phyloP scores from a whole-genome alignment of 2,113 vertebrate genomes.

The Microtus pennsylvanicus region DNA sequence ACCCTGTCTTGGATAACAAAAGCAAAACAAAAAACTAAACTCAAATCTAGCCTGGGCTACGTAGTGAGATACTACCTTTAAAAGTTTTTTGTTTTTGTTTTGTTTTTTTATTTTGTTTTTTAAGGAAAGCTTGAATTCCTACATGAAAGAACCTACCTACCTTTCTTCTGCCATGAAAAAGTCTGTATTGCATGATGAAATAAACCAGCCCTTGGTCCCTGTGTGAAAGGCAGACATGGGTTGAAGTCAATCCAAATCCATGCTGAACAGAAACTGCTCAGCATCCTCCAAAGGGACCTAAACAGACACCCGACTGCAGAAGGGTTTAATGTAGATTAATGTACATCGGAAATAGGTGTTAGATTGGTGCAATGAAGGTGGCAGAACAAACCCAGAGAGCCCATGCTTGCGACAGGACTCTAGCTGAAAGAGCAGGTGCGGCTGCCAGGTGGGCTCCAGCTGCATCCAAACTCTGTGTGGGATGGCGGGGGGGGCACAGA shows the following conservation, averaged over 20 bases:
- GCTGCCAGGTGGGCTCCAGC: not conserved
- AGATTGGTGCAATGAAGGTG: not conserved
- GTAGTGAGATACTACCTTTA: not conserved
- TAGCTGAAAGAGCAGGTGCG: not conserved
- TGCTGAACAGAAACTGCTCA: not conserved
- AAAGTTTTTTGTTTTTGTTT: not conserved
- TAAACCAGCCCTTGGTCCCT: not conserved
- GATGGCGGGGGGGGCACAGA: not conserved
- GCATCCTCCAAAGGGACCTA: not conserved
- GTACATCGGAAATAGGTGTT: not conserved
- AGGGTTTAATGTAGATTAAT: not conserved
- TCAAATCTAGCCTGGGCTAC: not conserved
- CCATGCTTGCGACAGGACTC: not conserved
- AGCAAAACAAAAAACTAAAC: not conserved
- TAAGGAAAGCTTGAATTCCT: not conserved
- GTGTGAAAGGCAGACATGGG: not conserved
- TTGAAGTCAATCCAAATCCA: not conserved
- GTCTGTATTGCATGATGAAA: not conserved
- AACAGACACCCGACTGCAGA: not conserved
- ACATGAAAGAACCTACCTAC: not conserved
- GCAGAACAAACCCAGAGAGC: not conserved
- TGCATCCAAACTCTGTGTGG: not conserved
- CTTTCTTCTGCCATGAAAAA: not conserved
- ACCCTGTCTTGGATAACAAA: not conserved
- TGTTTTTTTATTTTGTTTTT: not conserved